Evolutionary conservation across 2,113 vertebrate species (phyloP), one percentile per base, ranked within the genome.

Genomic region (Salvelinus namaycush): DNA sequence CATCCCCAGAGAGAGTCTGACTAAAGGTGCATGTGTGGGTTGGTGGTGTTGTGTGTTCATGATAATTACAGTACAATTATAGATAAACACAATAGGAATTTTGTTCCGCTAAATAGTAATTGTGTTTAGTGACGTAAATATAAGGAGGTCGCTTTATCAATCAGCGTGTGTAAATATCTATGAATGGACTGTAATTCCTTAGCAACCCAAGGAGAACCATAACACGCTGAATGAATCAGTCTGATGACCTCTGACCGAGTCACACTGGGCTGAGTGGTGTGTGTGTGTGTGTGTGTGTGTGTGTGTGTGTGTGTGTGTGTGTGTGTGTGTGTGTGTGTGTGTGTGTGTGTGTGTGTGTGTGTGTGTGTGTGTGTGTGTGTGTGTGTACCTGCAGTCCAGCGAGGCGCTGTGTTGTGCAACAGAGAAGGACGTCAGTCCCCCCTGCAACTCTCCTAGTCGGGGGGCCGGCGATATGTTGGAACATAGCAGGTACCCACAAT

Each of bases 401-500:
- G 95, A 94, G 78, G 93, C 96, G 51, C 96, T 97, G 84, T 96
- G 95, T 76, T 95, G 94, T 29, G 96, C 90, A 29, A 99, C 81
- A 44, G 96, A 94, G 26, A 95, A 95, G 1, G 96, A 96, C 4
- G 97, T 97, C 87, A 99, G 92, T 64, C 97, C 97, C 73, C 97
- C 97, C 81, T 96, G 96, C 4, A 99, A 94, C 80, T 99, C 97
- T 59, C 98, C 98, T 27, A 99, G 94, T 60, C 97, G 93, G 27
- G 98, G 98, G 5, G 96, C 90, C 2, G 90, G 96, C 26, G 96
- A 97, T 86, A 97, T 93, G 86, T 97, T 97, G 48, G 96, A 95
- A 79, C 98, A 99, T 77, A 98, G 92, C 86, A 99, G 95, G 85
- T 98, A 99, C 16, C 98, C 98, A 87, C 98, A 99, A 67, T 99